These are phyloP conservation scores for Oxyruncus cristatus DNA, from an alignment of 2,113 vertebrate genomes.

Conservation along the genomic window DNA sequence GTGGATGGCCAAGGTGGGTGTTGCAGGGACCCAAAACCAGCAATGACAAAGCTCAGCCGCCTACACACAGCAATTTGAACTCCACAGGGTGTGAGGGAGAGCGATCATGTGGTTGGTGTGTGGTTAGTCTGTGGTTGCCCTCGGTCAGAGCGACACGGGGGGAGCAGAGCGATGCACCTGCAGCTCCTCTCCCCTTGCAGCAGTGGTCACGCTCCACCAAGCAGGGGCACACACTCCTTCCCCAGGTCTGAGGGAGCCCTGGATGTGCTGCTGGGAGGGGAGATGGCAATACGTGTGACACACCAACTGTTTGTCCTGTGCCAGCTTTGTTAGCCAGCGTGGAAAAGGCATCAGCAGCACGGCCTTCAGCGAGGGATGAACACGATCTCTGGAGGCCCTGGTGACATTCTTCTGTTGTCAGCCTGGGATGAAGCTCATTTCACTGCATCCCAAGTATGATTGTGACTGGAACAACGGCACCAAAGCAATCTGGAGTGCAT, in stretches of 20 bases:
- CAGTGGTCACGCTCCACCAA: accelerated
- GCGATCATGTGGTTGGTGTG: not conserved
- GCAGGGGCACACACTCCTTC: not conserved
- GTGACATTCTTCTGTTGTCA: accelerated
- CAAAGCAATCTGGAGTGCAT: not conserved
- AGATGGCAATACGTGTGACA: accelerated
- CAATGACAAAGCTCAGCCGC: not conserved
- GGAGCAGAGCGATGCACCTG: not conserved
- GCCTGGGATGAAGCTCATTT: not conserved
- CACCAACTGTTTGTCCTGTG: accelerated
- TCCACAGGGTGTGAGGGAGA: not conserved
- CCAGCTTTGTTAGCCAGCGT: not conserved
- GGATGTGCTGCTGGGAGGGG: accelerated
- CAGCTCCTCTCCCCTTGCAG: not conserved
- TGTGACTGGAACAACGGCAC: not conserved
- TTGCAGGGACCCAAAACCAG: not conserved
- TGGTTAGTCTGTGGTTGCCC: not conserved
- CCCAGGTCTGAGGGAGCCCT: not conserved
- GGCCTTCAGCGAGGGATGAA: not conserved
- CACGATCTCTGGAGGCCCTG: not conserved
- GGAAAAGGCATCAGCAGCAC: accelerated
- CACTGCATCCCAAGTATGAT: not conserved
- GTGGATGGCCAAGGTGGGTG: not conserved
- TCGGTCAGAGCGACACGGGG: not conserved
- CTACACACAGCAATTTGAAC: not conserved